These are phyloP conservation scores for Strix uralensis DNA, from an alignment of 2,113 vertebrate species.

Conservation along the genomic window DNA sequence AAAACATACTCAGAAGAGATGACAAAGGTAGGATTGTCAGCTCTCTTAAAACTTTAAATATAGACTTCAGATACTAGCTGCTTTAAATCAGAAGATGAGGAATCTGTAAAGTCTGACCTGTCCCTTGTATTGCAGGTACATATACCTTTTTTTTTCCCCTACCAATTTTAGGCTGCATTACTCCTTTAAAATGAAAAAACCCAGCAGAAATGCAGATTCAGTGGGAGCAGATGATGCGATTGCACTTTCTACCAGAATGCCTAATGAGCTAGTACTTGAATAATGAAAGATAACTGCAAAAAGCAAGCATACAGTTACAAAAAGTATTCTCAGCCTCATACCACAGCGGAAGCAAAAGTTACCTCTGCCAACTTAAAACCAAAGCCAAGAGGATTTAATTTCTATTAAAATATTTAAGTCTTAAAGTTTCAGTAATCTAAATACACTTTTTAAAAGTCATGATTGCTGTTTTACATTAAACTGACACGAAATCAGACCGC, in stretches of 20 bases:
- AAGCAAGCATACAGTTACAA: constrained; percentile 51
- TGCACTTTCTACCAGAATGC: constrained; percentile 52
- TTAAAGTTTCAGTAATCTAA: constrained; percentile 63
- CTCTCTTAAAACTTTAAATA: constrained; percentile 56
- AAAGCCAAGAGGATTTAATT: constrained; percentile 51
- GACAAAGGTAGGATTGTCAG: constrained; percentile 50
- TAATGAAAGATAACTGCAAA: constrained; percentile 45
- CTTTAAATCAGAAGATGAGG: constrained; percentile 39
- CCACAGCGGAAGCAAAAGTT: constrained; percentile 50
- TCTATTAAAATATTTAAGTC: constrained; percentile 63
- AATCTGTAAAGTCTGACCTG: constrained; percentile 41
- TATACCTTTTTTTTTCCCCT: background rate
- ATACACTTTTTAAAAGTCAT: constrained; percentile 42
- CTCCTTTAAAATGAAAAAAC: background rate
- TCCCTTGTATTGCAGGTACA: constrained; percentile 16
- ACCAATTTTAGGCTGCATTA: constrained; percentile 25
- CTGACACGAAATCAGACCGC: constrained; percentile 43
- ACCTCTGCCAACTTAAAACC: constrained; percentile 63
- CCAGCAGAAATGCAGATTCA: constrained; percentile 30
- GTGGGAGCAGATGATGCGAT: constrained; percentile 15
- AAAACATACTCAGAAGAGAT: constrained; percentile 57
- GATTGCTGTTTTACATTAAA: constrained; percentile 33
- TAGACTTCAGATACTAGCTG: constrained; percentile 6
- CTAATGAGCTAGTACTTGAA: constrained; percentile 6
- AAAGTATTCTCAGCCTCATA: constrained; percentile 33